A percentile compares a stretch with the other conserved stretches of the same genome.
Evolutionary conservation across 1,140 invertebrate species (phyloP).

Genomic region (Atta cephalotes): DNA sequence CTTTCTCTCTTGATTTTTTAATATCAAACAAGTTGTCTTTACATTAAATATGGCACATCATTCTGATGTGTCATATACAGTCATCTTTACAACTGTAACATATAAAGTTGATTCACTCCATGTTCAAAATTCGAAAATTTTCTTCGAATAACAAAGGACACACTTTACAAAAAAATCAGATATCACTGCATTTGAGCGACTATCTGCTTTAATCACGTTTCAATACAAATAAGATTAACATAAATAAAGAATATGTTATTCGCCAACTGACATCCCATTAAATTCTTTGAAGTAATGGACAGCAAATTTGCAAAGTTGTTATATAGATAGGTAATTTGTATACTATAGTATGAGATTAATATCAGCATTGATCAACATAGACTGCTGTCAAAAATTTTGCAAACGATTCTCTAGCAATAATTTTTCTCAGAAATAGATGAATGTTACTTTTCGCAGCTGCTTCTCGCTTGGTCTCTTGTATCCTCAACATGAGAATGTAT

Average conservation of each 20-base stretch:
- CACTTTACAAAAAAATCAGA: not conserved
- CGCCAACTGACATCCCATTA: not conserved
- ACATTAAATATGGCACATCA: not conserved
- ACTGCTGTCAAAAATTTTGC: slow-evolving; percentile 35
- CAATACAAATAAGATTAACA: not conserved
- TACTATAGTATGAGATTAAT: not conserved
- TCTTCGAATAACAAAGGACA: not conserved
- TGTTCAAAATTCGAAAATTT: not conserved
- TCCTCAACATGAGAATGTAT: not conserved
- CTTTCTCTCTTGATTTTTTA: not conserved
- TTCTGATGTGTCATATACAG: not conserved
- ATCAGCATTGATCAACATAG: not conserved
- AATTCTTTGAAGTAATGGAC: not conserved
- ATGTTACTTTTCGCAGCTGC: slow-evolving; percentile 3
- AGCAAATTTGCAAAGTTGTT: not conserved
- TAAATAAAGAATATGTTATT: slow-evolving; percentile 26
- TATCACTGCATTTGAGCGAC: not conserved
- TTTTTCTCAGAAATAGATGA: slow-evolving; percentile 46
- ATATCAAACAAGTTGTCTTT: not conserved
- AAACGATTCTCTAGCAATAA: slow-evolving; percentile 20
- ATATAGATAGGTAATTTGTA: not conserved
- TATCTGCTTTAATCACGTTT: not conserved
- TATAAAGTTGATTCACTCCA: not conserved
- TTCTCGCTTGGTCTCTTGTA: not conserved
- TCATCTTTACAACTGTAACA: not conserved